A percentile compares a stretch with the other conserved stretches of the same genome.
phyloP scores from a whole-genome alignment of 1,140 invertebrate genomes.

The Drosophila nannoptera region DNA sequence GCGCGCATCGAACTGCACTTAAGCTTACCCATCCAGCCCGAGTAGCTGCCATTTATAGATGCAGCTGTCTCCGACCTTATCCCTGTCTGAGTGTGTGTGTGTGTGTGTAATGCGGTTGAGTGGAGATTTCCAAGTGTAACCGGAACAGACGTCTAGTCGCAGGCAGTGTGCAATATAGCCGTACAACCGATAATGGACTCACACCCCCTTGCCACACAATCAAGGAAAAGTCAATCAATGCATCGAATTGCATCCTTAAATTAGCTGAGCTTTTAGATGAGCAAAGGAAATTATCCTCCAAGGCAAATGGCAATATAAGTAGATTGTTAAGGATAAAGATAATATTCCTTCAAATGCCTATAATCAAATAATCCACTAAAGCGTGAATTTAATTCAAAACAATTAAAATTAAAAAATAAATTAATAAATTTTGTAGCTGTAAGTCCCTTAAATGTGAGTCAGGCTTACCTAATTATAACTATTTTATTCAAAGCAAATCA shows the following conservation, averaged over 20 bases:
- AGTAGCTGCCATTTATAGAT: background rate
- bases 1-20: slow-evolving; percentile 54
- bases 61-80: background rate
- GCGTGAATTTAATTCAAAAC: background rate
- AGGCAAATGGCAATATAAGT: too few species aligned
- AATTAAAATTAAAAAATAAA: too few species aligned
- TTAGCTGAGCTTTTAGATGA: background rate
- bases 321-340: too few species aligned
- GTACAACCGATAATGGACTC: slow-evolving; percentile 4
- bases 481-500: too few species aligned
- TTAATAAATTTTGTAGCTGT: too few species aligned
- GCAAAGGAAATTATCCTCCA: too few species aligned
- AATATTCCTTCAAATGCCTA: too few species aligned
- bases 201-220: background rate
- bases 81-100: background rate
- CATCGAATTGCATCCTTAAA: background rate
- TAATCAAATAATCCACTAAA: too few species aligned
- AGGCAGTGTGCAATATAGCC: background rate
- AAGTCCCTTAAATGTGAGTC: too few species aligned
- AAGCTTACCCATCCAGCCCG: slow-evolving; percentile 46
- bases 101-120: slow-evolving; percentile 32
- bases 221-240: background rate
- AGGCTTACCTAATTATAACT: too few species aligned
- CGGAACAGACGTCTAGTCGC: background rate
- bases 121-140: background rate